Evolutionary conservation across 1,140 invertebrate species (phyloP), one percentile per base, ranked within the genome.

Genomic region (Heliconius himera): DNA sequence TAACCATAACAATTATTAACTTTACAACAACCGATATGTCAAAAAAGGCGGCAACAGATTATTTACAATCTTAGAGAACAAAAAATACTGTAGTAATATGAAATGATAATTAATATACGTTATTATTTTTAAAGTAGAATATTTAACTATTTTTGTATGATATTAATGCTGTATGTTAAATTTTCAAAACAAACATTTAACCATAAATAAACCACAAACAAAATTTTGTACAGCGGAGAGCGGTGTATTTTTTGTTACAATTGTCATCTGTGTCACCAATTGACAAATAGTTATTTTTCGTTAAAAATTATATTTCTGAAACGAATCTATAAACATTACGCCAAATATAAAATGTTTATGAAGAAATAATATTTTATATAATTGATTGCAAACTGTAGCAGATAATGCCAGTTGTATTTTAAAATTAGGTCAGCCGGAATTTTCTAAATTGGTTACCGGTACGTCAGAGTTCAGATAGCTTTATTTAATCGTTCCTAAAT

Each of bases 371-470:
- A 79, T 60, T 46, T 74, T 82, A 82, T 78, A 72, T 83, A 80
- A 83, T 81, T 81, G 77, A 76, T 72, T 49, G 78, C 66, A 74
- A 54, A 26, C 73, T 13, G 51, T 76, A 79, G 78, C 76, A 82
- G 80, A 86, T 81, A 71, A 76, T 84, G 75, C 74, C 49, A 77
- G 81, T 76, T 80, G 83, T 94, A 94, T 94, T 93, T 93, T 87
- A 49, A 78, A 87, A 87, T 83, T 88, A 88, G 87, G 87, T 90
- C 87, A 88, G 81, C 89, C 74, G 76, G 72, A 81, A 85, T 73
- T 76, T 85, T 84, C 82, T 83, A 84, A 85, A 87, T 91, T 94
- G 91, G 93, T 94, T 94, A 94, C 93, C 93, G 93, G 93, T 93
- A 93, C 90, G 91, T 94, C 89, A 89, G 84, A 88, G 84, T 85